These are phyloP conservation scores for Ips nitidus DNA, from an alignment of 1,140 invertebrate genomes.

Conservation along the genomic window DNA sequence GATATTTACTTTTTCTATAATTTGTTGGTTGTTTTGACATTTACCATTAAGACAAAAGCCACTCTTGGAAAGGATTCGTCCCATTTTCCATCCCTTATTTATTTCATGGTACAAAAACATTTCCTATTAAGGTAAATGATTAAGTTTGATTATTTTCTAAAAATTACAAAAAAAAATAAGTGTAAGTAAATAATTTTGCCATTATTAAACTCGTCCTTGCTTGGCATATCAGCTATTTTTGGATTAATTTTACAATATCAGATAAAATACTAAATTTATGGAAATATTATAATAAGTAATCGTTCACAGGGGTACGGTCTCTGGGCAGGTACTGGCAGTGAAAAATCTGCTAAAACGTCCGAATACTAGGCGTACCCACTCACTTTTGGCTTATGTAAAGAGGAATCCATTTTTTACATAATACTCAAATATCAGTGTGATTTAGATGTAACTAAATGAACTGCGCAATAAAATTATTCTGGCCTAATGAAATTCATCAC, in stretches of 20 bases:
- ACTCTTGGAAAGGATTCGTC: slow-evolving; percentile 19
- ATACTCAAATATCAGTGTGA: background rate
- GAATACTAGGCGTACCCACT: slow-evolving; percentile 48
- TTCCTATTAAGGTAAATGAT: no score
- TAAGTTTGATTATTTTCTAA: no score
- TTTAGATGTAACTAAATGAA: background rate
- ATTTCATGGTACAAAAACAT: background rate
- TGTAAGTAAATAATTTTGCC: no score
- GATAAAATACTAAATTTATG: no score
- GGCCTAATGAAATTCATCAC: slow-evolving; percentile 8
- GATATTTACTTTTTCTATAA: no score
- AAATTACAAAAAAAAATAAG: no score
- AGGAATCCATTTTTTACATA: background rate
- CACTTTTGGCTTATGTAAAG: slow-evolving; percentile 14
- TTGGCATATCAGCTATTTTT: no score
- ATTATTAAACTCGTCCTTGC: no score
- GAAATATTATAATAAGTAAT: background rate
- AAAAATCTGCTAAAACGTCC: slow-evolving; percentile 37
- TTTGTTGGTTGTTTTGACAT: no score
- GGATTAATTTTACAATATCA: no score
- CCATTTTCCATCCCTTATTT: slow-evolving; percentile 35
- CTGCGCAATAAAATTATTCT: slow-evolving; percentile 7
- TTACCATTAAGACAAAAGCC: slow-evolving; percentile 2
- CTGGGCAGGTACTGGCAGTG: background rate
- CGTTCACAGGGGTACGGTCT: slow-evolving; percentile 49